Conservation (phyloP, 1,140 invertebrate genomes). For the Neoseiulus cucumeris region DNA sequence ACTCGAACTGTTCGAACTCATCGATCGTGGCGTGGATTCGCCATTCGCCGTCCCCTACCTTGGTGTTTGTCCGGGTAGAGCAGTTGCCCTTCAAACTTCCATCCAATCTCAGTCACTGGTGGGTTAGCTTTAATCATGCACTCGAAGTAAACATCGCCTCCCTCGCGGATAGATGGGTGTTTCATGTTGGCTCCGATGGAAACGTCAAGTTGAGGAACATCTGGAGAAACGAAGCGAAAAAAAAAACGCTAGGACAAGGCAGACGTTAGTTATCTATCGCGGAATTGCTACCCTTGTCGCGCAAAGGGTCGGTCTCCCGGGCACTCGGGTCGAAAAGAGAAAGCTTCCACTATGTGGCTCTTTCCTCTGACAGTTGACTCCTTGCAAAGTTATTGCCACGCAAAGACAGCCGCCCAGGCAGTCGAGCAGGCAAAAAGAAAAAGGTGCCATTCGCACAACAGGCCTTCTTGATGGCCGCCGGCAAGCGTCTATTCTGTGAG, state of each 20-base stretch:
- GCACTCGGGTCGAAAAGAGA: too few species aligned
- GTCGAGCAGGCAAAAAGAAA: too few species aligned
- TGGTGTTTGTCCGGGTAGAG: constrained; percentile 14
- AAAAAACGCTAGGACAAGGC: neutral
- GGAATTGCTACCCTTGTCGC: neutral
- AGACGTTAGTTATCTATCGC: neutral
- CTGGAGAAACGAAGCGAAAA: constrained; percentile 31
- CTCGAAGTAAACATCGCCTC: constrained; percentile 70
- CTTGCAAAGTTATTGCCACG: too few species aligned
- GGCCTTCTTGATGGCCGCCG: too few species aligned
- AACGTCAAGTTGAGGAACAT: constrained; percentile 56
- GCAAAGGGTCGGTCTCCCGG: too few species aligned
- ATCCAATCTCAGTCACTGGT: constrained; percentile 51
- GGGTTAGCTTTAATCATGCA: constrained; percentile 72
- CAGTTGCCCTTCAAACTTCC: constrained; percentile 46
- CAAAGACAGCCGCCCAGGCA: too few species aligned
- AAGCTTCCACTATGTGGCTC: too few species aligned
- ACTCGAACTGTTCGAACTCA: too few species aligned
- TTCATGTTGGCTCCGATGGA: constrained; percentile 58
- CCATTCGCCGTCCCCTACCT: neutral
- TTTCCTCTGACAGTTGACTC: too few species aligned
- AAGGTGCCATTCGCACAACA: too few species aligned
- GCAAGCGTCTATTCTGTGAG: too few species aligned
- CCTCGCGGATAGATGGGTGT: constrained; percentile 48
- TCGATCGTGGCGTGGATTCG: too few species aligned